Evolutionary conservation across 2,888 invertebrate genomes (phyloP), one percentile per base, ranked within the genome.

Genomic region (Scrobipalpa costella): DNA sequence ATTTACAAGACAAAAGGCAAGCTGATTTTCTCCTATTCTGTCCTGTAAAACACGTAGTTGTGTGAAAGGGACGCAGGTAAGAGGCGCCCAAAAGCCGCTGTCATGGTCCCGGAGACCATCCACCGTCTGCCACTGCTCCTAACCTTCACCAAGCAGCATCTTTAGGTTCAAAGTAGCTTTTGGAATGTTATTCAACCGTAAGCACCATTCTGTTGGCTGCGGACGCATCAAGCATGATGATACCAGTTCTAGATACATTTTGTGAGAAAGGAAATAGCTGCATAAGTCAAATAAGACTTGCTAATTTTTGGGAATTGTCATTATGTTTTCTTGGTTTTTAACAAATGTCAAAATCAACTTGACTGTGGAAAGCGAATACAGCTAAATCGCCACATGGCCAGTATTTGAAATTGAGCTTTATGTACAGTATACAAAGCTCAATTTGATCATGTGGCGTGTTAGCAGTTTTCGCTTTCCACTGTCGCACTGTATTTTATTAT

Each of bases 11-110:
- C 57, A 27, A 55, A n/a, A 55, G n/a, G 49, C n/a, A 15, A 19
- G 5, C n/a, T 15, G n/a, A n/a, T 6, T 5, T 49, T 9, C 8
- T 21, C 8, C 7, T 2, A 19, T 33, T 17, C 2, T 11, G 11
- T 38, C 19, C 8, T 57, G 11, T 38, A 19, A 19, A 38, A 21
- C 36, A 1, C 38, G 17, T 57, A 38, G 19, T 38, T 38, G 19
- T 11, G 19, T 17, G 19, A 57, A 57, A 47, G 33, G 34, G 34
- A 9, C 63, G 73, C 76, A 82, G 79, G 79, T 85, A 85, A 82
- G 83, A 80, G 84, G 80, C 83, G 81, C 88, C 87, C 86, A 83
- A 81, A 86, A 85, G 85, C 88, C 79, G 74, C 77, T 70, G 67
- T 59, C 70, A 62, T 64, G 73, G 72, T 67, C 68, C 69, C 70